Percentiles rank a stretch among this genome's conserved stretches.
phyloP scores from a whole-genome alignment of 92 coral and sea anemone species.

The Epizoanthus scotinus region DNA sequence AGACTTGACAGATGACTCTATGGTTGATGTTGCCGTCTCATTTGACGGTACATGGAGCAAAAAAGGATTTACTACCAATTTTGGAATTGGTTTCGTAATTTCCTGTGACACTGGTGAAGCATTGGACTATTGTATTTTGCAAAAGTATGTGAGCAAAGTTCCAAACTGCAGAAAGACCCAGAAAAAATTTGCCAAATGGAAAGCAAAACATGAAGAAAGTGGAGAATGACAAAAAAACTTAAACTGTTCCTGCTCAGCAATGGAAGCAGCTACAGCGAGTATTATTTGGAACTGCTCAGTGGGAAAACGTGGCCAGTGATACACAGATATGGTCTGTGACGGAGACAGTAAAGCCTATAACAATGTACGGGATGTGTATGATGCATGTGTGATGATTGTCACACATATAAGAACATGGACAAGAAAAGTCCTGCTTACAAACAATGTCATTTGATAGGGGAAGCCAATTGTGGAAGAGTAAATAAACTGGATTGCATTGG shows the following conservation, averaged over 20 bases:
- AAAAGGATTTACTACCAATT: conserved; percentile 47
- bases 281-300: conserved; percentile 13
- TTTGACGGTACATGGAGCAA: no score
- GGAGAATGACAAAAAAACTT: conserved; percentile 40
- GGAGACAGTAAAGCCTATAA: conserved; percentile 19
- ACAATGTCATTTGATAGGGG: background rate
- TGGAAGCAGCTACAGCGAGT: conserved; percentile 8
- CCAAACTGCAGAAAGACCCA: conserved; percentile 29
- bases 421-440: conserved; percentile 10
- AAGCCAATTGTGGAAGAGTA: no score
- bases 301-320: background rate
- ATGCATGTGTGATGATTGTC: background rate
- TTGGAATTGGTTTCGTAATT: conserved; percentile 43
- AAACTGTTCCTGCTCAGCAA: conserved; percentile 38
- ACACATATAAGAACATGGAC: background rate
- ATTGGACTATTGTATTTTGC: conserved; percentile 43
- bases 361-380: conserved; percentile 10
- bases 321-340: conserved; percentile 25
- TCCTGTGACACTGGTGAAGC: conserved; percentile 49
- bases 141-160: conserved; percentile 35
- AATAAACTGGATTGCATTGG: conserved; percentile 13
- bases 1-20: background rate
- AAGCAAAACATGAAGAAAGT: conserved; percentile 35
- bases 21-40: conserved; percentile 46
- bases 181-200: conserved; percentile 40